Evolutionary conservation across 2,888 invertebrate genomes (phyloP), one percentile per base, ranked within the genome.

Genomic region (Acrocyrtus sp.): DNA sequence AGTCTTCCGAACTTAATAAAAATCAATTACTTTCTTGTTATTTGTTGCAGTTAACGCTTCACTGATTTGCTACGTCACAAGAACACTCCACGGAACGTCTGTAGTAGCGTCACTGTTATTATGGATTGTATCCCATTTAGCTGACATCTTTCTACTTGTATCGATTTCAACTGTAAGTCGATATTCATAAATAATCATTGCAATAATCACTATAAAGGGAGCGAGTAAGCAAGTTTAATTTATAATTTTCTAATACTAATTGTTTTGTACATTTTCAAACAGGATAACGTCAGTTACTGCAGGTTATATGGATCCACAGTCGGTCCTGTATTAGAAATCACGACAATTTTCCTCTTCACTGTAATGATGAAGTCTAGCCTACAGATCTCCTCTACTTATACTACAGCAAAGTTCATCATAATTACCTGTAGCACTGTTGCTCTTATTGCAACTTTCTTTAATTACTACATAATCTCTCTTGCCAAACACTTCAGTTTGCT

Each of bases 241-340:
- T n/a, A 15, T 2, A 6, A 6, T 15, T 50, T 10, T 4, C 5
- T 10, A 34, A 34, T 12, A 2, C 3, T 6, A 29, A 4, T 22
- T 45, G n/a, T 17, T 45, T n/a, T 45, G 6, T 5, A 17, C 8
- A 51, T 17, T 24, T 43, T 50, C 17, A n/a, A 22, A 17, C 17
- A 62, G 62, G 62, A 41, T 19, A 62, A 62, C 15, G 12, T 51
- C 26, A 19, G 48, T 2, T 60, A 24, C 60, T 60, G 60, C 19
- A 15, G 43, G 8, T 17, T 12, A 2, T 53, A 51, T 53, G 1
- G 24, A 4, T 3, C 41, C 26, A 17, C 43, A 8, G 12, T 41
- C 8, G 51, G 26, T 15, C 43, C 62, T 43, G 17, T 26, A 0
- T 1, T 67, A 0, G 45, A 54, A 47, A 41, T 34, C 8, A 1